Conservation (phyloP, 2,888 invertebrate genomes). For the Nymphalis c-album region DNA sequence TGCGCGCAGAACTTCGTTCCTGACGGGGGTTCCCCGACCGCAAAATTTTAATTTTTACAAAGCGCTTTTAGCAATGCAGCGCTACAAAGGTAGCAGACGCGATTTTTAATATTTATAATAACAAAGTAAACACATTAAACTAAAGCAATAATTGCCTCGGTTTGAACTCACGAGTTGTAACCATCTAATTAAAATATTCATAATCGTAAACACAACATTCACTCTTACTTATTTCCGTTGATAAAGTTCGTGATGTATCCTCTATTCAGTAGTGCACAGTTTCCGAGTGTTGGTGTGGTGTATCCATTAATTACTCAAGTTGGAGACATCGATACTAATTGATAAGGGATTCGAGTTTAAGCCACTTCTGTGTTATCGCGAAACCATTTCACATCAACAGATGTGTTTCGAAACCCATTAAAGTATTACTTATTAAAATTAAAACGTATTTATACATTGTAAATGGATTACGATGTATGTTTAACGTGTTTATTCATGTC, state of each 20-base stretch:
- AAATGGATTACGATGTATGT: neutral
- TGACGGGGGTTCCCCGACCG: no score
- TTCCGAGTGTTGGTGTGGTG: conserved; percentile 10
- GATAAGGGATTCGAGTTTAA: conserved; percentile 1
- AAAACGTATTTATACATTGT: neutral
- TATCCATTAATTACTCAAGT: conserved; percentile 22
- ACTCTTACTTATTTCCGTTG: neutral
- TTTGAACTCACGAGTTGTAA: no score
- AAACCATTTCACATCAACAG: neutral
- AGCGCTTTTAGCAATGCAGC: no score
- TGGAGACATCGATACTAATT: conserved; percentile 25
- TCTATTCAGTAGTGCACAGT: neutral
- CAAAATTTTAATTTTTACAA: no score
- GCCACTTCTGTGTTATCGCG: neutral
- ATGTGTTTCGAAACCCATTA: neutral
- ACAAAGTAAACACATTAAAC: no score
- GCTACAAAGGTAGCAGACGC: no score
- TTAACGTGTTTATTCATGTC: neutral
- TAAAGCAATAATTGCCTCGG: no score
- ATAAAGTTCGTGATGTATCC: neutral
- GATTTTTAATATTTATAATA: no score
- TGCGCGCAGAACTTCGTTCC: no score
- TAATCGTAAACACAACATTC: no score
- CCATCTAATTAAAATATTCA: no score
- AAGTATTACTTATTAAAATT: neutral